Base-by-base conservation (phyloP, 1,140 invertebrate species). In the Panulirus ornatus region DNA sequence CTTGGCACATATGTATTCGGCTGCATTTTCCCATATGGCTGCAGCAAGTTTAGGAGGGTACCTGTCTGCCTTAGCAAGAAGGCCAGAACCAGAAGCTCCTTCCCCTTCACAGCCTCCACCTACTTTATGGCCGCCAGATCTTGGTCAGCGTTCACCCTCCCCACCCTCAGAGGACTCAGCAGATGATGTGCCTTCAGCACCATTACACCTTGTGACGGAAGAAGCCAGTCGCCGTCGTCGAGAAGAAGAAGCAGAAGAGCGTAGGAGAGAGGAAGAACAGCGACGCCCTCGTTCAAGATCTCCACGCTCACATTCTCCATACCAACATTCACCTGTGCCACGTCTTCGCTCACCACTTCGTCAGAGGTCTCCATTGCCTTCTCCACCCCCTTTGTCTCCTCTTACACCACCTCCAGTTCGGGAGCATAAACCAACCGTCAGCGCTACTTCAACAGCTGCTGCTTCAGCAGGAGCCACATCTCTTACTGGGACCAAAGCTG, bases 121-220 rank as follows among this genome's bases (percentile, higher is more conserved):
- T 14, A 36, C 84, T 6, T 34, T 87, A 34, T 86, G 84, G 79
- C 84, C 84, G 14, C 90, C 84, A 14, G 78, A 82, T 38, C 54
- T 78, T 36, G 79, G 47, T 30, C 78, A 84, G 9, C 82, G 91
- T 9, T 92, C 91, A 40, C 84, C 84, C 22, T 92, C 91, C 3
- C 91, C 91, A 30, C 78, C 79, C 27, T 92, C 91, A 30, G 91
- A 92, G 27, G 91, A 91, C 66, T 91, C 81, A 30, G 51, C 42
- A 27, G 89, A 92, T 58, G 78, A 54, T 19, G 8, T 54, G 8
- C 79, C 75, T 1, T 82, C 88, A n/a, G 89, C 84, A 9, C 91
- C 91, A 22, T 86, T 92, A 58, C 91, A 92, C 40, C 63, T 92
- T 16, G 91, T 92, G 8, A 88, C 91, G 3, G 91, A 92, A 83